Percentiles rank a stretch among this genome's conserved stretches.
These are phyloP conservation scores for Dissostichus mawsoni DNA, from an alignment of 2,113 vertebrate species.

Conservation along the genomic window DNA sequence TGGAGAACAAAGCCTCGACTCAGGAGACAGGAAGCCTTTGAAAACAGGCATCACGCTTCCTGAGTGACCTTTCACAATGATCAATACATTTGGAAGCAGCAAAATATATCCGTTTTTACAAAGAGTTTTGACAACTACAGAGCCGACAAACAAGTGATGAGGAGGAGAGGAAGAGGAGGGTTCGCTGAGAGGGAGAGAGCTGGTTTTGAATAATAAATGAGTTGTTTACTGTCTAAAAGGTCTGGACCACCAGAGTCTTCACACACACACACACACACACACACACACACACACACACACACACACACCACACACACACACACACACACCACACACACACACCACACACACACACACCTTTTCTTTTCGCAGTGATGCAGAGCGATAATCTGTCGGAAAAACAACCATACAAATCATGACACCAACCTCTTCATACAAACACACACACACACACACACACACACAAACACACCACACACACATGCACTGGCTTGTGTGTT, in stretches of 20 bases:
- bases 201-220: constrained; percentile 55
- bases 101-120: constrained; percentile 7
- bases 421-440: background rate
- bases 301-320: too few relatives aligned
- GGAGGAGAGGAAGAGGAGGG: too few relatives aligned
- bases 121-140: constrained; percentile 1
- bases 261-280: constrained; percentile 11
- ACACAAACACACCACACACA: constrained; percentile 8
- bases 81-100: constrained; percentile 25
- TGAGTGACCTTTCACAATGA: constrained; percentile 23
- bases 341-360: background rate
- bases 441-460: constrained; percentile 1
- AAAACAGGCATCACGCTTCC: background rate
- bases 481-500: constrained; percentile 15
- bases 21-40: constrained; percentile 17
- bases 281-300: constrained; percentile 16
- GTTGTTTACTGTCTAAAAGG: constrained; percentile 49
- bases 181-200: background rate
- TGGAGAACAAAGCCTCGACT: constrained; percentile 5
- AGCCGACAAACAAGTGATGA: background rate
- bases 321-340: too few relatives aligned
- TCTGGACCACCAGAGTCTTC: constrained; percentile 1
- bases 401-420: constrained; percentile 24
- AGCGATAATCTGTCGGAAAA: constrained; percentile 24
- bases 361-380: background rate